These are phyloP conservation scores for Periparus ater DNA, from an alignment of 2,797 vertebrate genomes.

Conservation along the genomic window DNA sequence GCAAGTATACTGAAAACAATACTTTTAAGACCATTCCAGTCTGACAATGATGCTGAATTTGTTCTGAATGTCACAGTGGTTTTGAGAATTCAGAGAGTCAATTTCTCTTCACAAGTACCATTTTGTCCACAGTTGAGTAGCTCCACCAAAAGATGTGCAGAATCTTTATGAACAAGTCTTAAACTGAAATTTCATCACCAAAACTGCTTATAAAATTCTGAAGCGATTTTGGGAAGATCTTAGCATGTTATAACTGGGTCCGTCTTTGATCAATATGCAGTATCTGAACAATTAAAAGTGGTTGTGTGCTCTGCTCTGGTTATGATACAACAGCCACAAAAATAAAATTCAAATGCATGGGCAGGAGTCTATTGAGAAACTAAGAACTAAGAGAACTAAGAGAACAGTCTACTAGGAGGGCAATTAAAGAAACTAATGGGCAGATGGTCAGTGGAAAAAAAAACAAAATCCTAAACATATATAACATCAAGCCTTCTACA, in stretches of 20 bases:
- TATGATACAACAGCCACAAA: not conserved
- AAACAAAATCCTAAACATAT: fast-evolving
- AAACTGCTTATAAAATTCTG: not conserved
- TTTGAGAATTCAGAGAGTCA: not conserved
- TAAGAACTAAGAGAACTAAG: not conserved
- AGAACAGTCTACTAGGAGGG: not conserved
- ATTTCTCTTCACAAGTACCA: not conserved
- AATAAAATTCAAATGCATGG: not conserved
- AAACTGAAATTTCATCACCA: not conserved
- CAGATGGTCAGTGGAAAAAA: not conserved
- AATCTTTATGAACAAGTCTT: not conserved
- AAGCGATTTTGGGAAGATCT: not conserved
- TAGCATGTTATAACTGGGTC: not conserved
- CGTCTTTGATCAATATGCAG: not conserved
- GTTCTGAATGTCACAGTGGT: not conserved
- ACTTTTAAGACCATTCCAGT: not conserved
- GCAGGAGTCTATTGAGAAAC: not conserved
- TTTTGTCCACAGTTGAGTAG: not conserved
- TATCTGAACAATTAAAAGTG: not conserved
- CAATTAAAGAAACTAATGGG: not conserved
- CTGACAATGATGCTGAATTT: not conserved
- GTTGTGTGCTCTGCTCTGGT: not conserved
- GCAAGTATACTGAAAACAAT: not conserved
- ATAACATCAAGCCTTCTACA: not conserved
- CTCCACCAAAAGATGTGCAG: not conserved